These are phyloP conservation scores for Danio tinwini DNA, from an alignment of 2,797 vertebrate species.

Conservation along the genomic window DNA sequence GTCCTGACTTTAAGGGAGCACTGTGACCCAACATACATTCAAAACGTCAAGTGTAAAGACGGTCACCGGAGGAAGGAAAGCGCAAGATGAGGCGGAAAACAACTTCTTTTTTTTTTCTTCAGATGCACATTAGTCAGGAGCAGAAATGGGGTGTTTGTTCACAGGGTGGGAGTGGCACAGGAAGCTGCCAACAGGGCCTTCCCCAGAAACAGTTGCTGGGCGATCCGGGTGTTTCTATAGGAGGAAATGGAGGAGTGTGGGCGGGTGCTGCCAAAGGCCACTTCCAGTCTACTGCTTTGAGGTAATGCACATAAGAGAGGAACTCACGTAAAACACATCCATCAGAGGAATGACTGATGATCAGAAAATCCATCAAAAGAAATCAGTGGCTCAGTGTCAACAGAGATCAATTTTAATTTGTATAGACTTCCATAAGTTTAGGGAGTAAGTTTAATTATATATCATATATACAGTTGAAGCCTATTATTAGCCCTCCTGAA, in stretches of 20 bases:
- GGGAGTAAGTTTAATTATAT: too few species aligned
- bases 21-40: constrained; percentile 19
- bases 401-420: too few species aligned
- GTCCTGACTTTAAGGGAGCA: constrained; percentile 30
- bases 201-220: constrained; percentile 63
- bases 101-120: not conserved
- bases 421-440: too few species aligned
- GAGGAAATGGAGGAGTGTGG: constrained; percentile 75
- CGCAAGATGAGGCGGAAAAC: constrained; percentile 33
- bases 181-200: constrained; percentile 74
- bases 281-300: constrained; percentile 63
- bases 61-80: constrained; percentile 30
- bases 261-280: constrained; percentile 62
- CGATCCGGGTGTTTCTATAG: constrained; percentile 72
- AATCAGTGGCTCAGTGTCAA: not conserved
- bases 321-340: not conserved
- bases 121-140: constrained; percentile 42
- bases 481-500: too few species aligned
- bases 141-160: constrained; percentile 66
- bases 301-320: constrained; percentile 42
- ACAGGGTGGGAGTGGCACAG: constrained; percentile 68
- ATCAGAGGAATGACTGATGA: constrained; percentile 11
- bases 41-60: constrained; percentile 20
- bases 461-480: too few species aligned
- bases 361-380: not conserved